Base-by-base conservation (phyloP, 92 coral and sea anemone genomes). In the Paragorgia papillata region DNA sequence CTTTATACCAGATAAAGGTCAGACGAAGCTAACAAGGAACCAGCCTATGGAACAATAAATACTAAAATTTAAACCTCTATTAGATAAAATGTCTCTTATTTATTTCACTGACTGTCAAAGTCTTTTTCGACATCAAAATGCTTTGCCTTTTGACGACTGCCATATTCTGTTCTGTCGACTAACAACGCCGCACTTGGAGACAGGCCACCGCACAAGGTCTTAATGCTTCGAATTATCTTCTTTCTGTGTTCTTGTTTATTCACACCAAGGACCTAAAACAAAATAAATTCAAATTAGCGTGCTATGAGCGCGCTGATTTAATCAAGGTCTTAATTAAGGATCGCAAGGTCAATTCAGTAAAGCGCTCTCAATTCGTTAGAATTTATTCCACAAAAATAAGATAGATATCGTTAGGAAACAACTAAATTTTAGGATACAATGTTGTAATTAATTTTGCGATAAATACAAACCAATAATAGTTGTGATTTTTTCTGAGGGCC, bases 221-320 rank as follows among this genome's bases (percentile, higher is more conserved):
- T 94, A 31, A 94, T 66, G 25, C 98, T 89, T 41, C 90, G 91
- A 21, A 91, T 89, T 54, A 94, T 90, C 41, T 92, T 89, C 73
- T 94, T 94, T 34, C 89, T 83, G 86, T 94, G 98, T 7, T 92
- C 98, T 0, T 88, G 90, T 74, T 94, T 94, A 30, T 86, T 88
- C 22, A 94, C 94, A 54, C 98, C 98, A 57, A 88, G 85, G 13
- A 82, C 86, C 98, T 94, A 49, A 49, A 17, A 73, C 66, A 65
- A 80, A 51, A 17, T 13, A 24, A 17, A 55, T 2, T 15, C 15
- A 31, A 19, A 27, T n/a, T n/a, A n/a, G n/a, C n/a, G n/a, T n/a
- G n/a, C n/a, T n/a, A n/a, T n/a, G n/a, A n/a, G n/a, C n/a, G n/a
- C n/a, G n/a, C n/a, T n/a, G n/a, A n/a, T n/a, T n/a, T n/a, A n/a